Evolutionary conservation across 2,888 invertebrate species (phyloP), one percentile per base, ranked within the genome.

Genomic region (Margaritifera margaritifera): DNA sequence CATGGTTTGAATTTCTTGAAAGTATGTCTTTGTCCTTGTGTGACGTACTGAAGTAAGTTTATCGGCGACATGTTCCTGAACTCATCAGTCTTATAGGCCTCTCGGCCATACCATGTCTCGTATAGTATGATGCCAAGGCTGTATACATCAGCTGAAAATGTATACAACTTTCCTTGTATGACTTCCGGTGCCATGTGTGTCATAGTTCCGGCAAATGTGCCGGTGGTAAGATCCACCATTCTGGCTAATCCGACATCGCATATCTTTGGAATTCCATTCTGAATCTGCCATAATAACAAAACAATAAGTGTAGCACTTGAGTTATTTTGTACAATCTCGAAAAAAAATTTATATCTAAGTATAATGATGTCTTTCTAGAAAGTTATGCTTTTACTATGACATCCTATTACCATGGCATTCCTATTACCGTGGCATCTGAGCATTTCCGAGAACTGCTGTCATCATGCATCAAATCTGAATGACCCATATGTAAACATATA

Each of bases 141-240:
- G 77, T 81, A 86, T 0, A 86, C 81, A 59, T 87, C 87, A 5
- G 83, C 82, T 53, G 77, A 72, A 42, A 71, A 72, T 51, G 77
- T 80, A 61, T 85, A 84, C n/a, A 72, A 71, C 50, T 74, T 78
- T 54, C 78, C 73, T 24, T 76, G 64, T 5, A 86, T 71, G 11
- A 87, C 72, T 72, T 87, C 87, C 4, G 87, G 87, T 11, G 85
- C 84, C 81, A 85, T 82, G 74, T 84, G 82, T 6, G 80, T 79
- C 15, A 82, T 79, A 1, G 85, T 83, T 6, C 86, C 86, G 18
- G 80, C 82, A 25, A 81, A 76, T 11, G 85, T 82, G 1, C 84
- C 84, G 6, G 84, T 75, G 11, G 84, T 81, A 27, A 80, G 78
- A 1, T 74, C 68, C 31, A 78, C 83, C 8, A 72, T 73, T 69